Evolutionary conservation across 2,113 vertebrate genomes (phyloP), one percentile per base, ranked within the genome.

Genomic region (Podocnemis expansa): DNA sequence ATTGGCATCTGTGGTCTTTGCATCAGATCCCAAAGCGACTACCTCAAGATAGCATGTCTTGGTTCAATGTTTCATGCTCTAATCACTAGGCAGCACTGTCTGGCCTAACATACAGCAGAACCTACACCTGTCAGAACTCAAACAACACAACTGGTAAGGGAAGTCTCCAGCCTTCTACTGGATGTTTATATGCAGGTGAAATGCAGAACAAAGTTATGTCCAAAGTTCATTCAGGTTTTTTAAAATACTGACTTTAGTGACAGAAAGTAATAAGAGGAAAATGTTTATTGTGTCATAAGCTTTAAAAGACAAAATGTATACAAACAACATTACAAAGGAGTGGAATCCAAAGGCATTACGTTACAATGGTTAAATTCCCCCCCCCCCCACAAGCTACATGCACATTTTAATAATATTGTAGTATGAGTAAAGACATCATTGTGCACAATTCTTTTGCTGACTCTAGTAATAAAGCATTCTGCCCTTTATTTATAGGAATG

Each of bases 401-500:
- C 75, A 88, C 87, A 75, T 95, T 97, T 95, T 88, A 93, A 96
- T 91, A 87, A 82, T 1, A 2, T 79, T 86, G 73, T 89, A 89
- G 29, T 88, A 85, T 89, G 87, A 93, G 82, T 89, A 90, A 97
- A 96, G 95, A 94, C 96, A 96, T 96, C 94, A 87, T 78, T 88
- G 89, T 78, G 84, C 91, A 82, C 92, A 95, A 87, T 95, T 93
- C 96, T 97, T 97, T 88, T 95, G 96, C 97, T 92, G 96, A 96
- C 87, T 97, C 93, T 56, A 86, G 94, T 95, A 93, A 96, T 98
- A 97, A 97, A 98, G 95, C 91, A 94, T 92, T 91, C 55, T 75
- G 89, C 89, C 93, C 94, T 97, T 97, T 98, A 98, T 97, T 98
- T 97, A 98, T 97, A 97, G 97, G 94, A 91, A 87, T 93, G 97